Percentiles rank a stretch among this genome's conserved stretches.
phyloP scores from a whole-genome alignment of 2,113 vertebrate species.

The Mesembrinibis cayennensis region DNA sequence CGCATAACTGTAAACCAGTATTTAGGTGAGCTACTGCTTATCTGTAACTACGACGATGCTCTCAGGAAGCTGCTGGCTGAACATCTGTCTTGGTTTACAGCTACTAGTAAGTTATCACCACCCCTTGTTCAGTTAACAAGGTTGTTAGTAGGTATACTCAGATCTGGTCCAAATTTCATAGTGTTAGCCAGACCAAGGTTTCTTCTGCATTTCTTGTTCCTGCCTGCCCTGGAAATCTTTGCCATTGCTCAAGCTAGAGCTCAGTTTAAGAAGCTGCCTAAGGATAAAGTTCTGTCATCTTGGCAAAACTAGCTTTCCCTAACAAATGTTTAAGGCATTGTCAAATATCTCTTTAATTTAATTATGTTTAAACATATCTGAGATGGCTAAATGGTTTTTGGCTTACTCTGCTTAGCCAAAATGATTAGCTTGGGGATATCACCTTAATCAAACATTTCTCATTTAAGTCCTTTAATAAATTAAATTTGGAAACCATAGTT shows the following conservation, averaged over 20 bases:
- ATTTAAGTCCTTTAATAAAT: not conserved
- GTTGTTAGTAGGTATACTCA: not conserved
- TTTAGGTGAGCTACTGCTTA: not conserved
- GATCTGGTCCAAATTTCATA: not conserved
- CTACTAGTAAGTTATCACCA: not conserved
- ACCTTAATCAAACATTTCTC: not conserved
- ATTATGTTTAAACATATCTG: not conserved
- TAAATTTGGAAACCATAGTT: not conserved
- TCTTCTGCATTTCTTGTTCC: conserved; percentile 14
- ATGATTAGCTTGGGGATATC: not conserved
- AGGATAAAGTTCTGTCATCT: conserved; percentile 24
- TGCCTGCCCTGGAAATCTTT: conserved; percentile 21
- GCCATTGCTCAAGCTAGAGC: not conserved
- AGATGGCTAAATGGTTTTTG: conserved; percentile 11
- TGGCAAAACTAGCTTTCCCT: conserved; percentile 2
- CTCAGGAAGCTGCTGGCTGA: not conserved
- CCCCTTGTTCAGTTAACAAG: not conserved
- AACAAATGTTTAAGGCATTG: conserved; percentile 13
- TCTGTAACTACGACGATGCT: not conserved
- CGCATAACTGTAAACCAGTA: not conserved
- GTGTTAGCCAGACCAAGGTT: not conserved
- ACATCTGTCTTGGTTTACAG: not conserved
- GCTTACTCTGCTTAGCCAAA: not conserved
- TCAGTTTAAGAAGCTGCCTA: conserved; percentile 14
- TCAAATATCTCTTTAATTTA: conserved; percentile 23